These are phyloP conservation scores for Hydrocynus forskahlii DNA, from an alignment of 2,797 vertebrate species.

Conservation along the genomic window DNA sequence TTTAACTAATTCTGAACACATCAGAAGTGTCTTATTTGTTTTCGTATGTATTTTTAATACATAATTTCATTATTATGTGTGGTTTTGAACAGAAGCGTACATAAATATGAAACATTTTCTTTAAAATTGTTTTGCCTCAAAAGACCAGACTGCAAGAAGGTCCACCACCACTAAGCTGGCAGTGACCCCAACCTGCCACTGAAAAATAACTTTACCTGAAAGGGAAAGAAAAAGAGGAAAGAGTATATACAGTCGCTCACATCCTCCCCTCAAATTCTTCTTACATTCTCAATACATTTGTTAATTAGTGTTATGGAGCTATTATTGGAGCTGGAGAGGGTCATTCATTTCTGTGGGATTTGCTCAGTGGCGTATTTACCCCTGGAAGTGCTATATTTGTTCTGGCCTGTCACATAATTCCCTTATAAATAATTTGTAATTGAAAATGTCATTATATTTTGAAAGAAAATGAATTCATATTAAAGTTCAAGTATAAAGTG, in stretches of 20 bases:
- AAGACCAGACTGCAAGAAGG: not conserved
- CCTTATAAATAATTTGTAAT: not conserved
- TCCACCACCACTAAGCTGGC: not conserved
- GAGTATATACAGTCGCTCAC: not conserved
- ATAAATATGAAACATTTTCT: not conserved
- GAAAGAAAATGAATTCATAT: no score
- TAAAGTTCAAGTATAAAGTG: no score
- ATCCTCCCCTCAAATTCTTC: not conserved
- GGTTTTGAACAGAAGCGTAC: not conserved
- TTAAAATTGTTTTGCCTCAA: not conserved
- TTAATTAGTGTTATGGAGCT: not conserved
- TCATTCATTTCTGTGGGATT: not conserved
- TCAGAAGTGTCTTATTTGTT: no score
- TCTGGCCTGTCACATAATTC: not conserved
- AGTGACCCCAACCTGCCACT: not conserved
- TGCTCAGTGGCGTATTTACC: not conserved
- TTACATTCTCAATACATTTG: not conserved
- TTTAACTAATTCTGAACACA: no score
- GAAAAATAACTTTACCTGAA: constrained; percentile 17
- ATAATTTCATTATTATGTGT: no score
- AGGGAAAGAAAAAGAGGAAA: not conserved
- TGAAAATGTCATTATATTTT: not conserved
- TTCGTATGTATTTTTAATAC: no score
- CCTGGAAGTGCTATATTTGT: not conserved
- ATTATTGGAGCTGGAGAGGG: not conserved